Conservation (phyloP, 2,113 vertebrate species). For the Melanocharis versteri region DNA sequence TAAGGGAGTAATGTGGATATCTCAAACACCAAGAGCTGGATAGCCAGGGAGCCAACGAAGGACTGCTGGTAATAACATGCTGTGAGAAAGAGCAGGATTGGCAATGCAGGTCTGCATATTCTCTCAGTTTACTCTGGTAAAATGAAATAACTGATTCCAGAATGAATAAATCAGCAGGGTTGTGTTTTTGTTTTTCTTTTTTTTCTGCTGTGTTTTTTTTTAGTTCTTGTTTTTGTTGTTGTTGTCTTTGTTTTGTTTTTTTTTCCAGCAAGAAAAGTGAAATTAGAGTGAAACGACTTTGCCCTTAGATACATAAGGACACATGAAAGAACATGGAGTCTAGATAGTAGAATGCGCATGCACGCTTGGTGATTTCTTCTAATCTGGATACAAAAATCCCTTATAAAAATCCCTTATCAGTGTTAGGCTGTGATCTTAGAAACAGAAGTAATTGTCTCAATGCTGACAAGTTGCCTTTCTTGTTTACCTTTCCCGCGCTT, state of each 20-base stretch:
- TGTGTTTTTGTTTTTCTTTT: neutral
- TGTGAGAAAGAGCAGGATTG: neutral
- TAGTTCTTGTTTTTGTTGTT: neutral
- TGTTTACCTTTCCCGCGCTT: constrained; percentile 43
- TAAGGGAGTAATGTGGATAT: neutral
- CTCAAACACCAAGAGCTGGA: neutral
- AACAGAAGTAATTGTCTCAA: constrained; percentile 35
- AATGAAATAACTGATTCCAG: neutral
- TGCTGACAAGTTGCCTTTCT: constrained; percentile 18
- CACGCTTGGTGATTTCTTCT: neutral
- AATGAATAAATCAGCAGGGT: neutral
- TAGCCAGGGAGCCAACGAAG: too few relatives aligned
- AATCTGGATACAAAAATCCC: constrained; percentile 34
- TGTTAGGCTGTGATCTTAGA: neutral
- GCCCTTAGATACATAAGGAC: neutral
- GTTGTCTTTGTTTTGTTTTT: neutral
- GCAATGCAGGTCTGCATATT: neutral
- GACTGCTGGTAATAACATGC: neutral
- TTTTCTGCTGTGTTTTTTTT: neutral
- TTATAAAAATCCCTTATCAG: constrained; percentile 46
- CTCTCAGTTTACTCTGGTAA: neutral
- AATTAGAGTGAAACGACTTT: neutral
- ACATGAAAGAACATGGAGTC: neutral
- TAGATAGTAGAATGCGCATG: neutral
- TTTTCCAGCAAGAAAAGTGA: neutral